Percentiles rank a stretch among this genome's conserved stretches.
Evolutionary conservation across 2,113 vertebrate genomes (phyloP).

Genomic region (Phycodurus eques): DNA sequence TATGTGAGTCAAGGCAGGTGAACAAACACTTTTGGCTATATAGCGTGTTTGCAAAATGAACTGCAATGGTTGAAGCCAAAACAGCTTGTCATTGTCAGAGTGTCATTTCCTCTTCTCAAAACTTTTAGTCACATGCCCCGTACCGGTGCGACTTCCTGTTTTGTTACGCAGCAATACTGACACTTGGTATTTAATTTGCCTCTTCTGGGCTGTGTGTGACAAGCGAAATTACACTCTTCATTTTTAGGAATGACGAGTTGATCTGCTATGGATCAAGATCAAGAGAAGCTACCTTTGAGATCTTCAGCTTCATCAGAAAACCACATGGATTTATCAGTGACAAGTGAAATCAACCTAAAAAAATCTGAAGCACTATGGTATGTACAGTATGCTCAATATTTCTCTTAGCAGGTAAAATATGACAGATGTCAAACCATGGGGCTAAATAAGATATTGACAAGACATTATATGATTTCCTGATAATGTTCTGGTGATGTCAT

Average conservation of each 20-base stretch:
- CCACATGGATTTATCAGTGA: slow-evolving; percentile 33
- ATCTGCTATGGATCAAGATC: slow-evolving; percentile 63
- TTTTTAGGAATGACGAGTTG: slow-evolving; percentile 1
- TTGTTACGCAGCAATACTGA: slow-evolving; percentile 28
- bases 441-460: neutral
- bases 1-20: too few species aligned
- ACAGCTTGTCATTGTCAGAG: slow-evolving; percentile 18
- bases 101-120: slow-evolving; percentile 58
- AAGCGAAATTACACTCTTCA: neutral
- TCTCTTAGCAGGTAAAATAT: neutral
- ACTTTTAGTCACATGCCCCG: slow-evolving; percentile 36
- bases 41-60: neutral
- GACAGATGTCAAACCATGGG: neutral
- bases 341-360: slow-evolving; percentile 35
- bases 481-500: neutral
- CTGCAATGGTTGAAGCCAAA: slow-evolving; percentile 23
- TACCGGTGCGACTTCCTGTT: slow-evolving; percentile 54
- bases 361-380: slow-evolving; percentile 48
- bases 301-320: slow-evolving; percentile 31
- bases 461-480: neutral
- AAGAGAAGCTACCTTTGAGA: slow-evolving; percentile 47
- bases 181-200: slow-evolving; percentile 33
- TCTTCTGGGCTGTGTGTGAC: neutral
- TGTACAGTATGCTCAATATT: slow-evolving; percentile 1
- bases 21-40: too few species aligned